phyloP scores from a whole-genome alignment of 2,113 vertebrate genomes.

The Elanoides forficatus region DNA sequence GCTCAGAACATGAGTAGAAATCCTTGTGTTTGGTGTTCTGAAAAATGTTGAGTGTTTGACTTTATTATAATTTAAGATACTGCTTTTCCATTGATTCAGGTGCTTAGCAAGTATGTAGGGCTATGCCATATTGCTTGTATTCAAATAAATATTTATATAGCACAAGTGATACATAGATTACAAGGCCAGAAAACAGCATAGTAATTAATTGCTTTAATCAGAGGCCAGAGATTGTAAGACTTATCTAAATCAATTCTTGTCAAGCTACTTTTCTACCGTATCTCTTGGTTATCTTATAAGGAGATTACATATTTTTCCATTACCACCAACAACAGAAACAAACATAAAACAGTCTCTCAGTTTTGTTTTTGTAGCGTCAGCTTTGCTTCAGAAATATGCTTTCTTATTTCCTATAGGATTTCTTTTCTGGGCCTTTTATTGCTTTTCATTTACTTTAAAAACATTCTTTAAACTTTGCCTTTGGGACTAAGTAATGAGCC shows the following conservation, averaged over 20 bases:
- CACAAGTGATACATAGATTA: not conserved
- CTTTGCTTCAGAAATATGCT: not conserved
- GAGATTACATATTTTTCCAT: not conserved
- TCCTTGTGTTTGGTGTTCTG: not conserved
- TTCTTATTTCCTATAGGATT: not conserved
- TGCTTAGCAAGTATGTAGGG: not conserved
- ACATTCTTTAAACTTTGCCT: not conserved
- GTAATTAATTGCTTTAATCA: not conserved
- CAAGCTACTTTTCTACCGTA: not conserved
- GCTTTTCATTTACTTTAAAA: not conserved
- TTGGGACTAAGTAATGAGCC: not conserved
- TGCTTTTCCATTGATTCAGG: not conserved
- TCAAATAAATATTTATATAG: not conserved
- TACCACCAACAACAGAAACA: not conserved
- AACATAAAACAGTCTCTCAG: not conserved
- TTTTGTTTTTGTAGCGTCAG: not conserved
- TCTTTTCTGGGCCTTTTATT: not conserved
- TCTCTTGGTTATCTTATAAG: not conserved
- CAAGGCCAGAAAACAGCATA: not conserved
- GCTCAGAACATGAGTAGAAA: not conserved
- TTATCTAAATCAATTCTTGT: not conserved
- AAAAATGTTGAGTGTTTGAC: not conserved
- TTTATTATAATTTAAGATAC: not conserved
- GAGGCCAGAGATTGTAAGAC: not conserved
- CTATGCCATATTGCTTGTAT: not conserved